Conservation (phyloP, 2,797 vertebrate genomes). For the Poecilia velifera region DNA sequence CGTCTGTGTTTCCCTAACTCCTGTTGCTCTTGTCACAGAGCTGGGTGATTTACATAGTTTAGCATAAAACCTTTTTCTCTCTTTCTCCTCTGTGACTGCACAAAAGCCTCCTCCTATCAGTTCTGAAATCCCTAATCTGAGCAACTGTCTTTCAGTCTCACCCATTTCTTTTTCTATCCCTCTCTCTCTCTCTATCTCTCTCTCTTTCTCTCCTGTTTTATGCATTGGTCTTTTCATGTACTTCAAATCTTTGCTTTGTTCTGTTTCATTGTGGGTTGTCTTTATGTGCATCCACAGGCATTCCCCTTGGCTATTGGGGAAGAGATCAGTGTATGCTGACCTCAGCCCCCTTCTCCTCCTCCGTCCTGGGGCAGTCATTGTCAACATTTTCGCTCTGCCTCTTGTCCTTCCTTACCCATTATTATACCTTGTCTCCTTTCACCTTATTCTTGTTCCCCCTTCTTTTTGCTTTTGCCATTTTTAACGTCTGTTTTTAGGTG, state of each 20-base stretch:
- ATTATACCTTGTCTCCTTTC: constrained; percentile 66
- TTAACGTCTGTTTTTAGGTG: constrained; percentile 38
- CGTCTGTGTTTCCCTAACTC: constrained; percentile 68
- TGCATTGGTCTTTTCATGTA: constrained; percentile 41
- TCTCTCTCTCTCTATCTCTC: constrained; percentile 20
- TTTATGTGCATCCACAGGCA: constrained; percentile 64
- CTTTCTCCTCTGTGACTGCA: constrained; percentile 77
- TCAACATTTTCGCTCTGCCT: constrained; percentile 54
- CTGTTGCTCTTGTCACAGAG: constrained; percentile 79
- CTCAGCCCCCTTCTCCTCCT: constrained; percentile 60
- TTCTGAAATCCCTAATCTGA: constrained; percentile 81
- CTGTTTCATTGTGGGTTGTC: constrained; percentile 39
- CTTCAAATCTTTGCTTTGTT: constrained; percentile 52
- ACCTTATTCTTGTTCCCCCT: constrained; percentile 45
- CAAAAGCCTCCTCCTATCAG: constrained; percentile 80
- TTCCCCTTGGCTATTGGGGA: constrained; percentile 60
- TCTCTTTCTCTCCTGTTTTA: constrained; percentile 32
- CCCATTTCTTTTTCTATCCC: constrained; percentile 24
- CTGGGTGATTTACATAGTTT: constrained; percentile 82
- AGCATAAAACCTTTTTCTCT: constrained; percentile 79
- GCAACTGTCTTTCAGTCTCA: constrained; percentile 63
- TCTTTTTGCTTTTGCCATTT: constrained; percentile 37
- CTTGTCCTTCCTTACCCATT: constrained; percentile 66
- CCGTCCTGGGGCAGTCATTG: constrained; percentile 56
- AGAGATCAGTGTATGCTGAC: constrained; percentile 66